phyloP scores from a whole-genome alignment of 2,888 invertebrate genomes.

The Heliconius aoede region DNA sequence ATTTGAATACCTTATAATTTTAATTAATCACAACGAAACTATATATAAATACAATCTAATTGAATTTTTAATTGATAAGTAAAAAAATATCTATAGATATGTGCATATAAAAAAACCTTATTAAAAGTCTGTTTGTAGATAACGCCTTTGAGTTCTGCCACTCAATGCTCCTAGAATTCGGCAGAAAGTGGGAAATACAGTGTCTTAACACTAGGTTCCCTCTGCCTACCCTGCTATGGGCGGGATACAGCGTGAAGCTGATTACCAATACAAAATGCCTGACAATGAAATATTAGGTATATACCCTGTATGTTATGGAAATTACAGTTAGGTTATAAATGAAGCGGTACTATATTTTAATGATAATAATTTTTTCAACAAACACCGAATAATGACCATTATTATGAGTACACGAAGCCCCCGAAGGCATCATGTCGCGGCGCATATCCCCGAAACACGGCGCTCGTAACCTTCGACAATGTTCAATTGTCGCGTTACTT shows the following conservation, averaged over 20 bases:
- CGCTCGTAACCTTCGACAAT: constrained; percentile 22
- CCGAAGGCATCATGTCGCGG: constrained; percentile 26
- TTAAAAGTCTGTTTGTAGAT: no score
- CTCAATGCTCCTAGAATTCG: no score
- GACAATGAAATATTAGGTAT: not conserved
- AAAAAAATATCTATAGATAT: no score
- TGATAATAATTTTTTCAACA: constrained; percentile 35
- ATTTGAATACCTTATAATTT: no score
- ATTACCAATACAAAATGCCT: not conserved
- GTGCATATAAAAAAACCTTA: not conserved
- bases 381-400: constrained; percentile 30
- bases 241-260: no score
- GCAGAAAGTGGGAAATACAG: no score
- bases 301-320: not conserved
- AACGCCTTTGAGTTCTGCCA: no score
- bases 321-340: constrained; percentile 20
- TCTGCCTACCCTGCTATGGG: no score
- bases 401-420: constrained; percentile 32
- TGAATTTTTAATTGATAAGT: no score
- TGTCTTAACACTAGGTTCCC: no score
- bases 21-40: no score
- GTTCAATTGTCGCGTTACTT: constrained; percentile 23
- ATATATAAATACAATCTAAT: no score
- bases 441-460: constrained; percentile 18
- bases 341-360: constrained; percentile 2